A percentile compares a stretch with the other conserved stretches of the same genome.
These are phyloP conservation scores for Pegoplata infirma DNA, from an alignment of 2,888 invertebrate genomes.

Conservation along the genomic window DNA sequence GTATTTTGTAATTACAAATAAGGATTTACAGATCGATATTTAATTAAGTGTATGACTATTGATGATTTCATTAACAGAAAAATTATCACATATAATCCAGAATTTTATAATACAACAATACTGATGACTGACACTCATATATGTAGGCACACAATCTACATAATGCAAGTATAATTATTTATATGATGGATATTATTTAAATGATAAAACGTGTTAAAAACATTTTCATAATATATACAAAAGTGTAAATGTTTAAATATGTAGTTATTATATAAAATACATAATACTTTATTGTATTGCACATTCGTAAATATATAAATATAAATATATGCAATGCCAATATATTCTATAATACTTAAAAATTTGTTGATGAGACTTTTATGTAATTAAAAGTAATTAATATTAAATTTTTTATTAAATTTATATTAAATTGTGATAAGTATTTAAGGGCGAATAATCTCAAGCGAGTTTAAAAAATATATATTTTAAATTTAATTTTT, in stretches of 20 bases:
- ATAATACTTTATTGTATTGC: neutral
- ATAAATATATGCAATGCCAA: too few relatives aligned
- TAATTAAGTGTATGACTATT: slow-evolving; percentile 59
- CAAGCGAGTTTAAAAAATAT: too few relatives aligned
- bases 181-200: neutral
- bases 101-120: neutral
- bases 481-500: too few relatives aligned
- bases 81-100: neutral
- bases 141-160: too few relatives aligned
- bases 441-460: too few relatives aligned
- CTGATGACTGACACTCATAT: too few relatives aligned
- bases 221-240: too few relatives aligned
- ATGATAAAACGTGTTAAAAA: neutral
- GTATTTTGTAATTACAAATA: slow-evolving; percentile 43
- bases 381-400: neutral
- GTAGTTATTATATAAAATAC: neutral
- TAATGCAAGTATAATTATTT: neutral
- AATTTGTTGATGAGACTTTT: neutral
- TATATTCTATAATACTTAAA: neutral
- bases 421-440: too few relatives aligned
- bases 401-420: neutral
- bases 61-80: slow-evolving; percentile 53
- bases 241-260: neutral
- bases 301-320: neutral
- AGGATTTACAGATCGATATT: slow-evolving; percentile 57